phyloP scores from a whole-genome alignment of 2,888 invertebrate species.

The Monoplex corrugatus region DNA sequence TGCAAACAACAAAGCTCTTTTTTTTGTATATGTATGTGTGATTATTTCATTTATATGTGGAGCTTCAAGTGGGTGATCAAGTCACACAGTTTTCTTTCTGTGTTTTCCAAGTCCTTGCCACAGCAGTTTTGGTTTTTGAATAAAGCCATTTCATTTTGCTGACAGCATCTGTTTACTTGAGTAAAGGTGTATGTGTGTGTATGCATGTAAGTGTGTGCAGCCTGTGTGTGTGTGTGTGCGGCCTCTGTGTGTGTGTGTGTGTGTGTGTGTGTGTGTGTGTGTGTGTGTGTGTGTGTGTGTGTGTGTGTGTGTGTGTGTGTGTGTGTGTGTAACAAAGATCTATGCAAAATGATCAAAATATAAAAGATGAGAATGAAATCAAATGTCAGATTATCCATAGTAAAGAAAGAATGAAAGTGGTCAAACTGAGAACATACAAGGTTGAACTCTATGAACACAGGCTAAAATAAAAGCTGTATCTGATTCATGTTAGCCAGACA shows the following conservation, averaged over 20 bases:
- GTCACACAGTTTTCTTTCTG: background rate
- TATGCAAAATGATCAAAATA: no score
- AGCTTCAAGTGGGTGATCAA: background rate
- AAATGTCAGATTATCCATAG: no score
- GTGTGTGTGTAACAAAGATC: background rate
- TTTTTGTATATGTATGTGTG: no score
- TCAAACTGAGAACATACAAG: no score
- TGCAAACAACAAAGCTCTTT: no score
- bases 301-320: background rate
- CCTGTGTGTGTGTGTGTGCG: background rate
- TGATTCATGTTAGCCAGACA: no score
- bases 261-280: background rate
- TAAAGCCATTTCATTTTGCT: slow-evolving; percentile 26
- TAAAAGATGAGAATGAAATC: no score
- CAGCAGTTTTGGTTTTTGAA: slow-evolving; percentile 25
- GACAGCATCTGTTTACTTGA: background rate
- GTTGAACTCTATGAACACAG: no score
- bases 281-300: background rate
- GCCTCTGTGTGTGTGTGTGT: background rate
- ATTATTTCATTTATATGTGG: background rate
- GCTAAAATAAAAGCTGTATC: no score
- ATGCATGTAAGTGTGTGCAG: background rate
- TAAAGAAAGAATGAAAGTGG: no score
- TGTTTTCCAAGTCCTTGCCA: slow-evolving; percentile 18
- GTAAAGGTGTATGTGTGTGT: no score